phyloP scores from a whole-genome alignment of 2,888 invertebrate species.

The Bugulina stolonifera region DNA sequence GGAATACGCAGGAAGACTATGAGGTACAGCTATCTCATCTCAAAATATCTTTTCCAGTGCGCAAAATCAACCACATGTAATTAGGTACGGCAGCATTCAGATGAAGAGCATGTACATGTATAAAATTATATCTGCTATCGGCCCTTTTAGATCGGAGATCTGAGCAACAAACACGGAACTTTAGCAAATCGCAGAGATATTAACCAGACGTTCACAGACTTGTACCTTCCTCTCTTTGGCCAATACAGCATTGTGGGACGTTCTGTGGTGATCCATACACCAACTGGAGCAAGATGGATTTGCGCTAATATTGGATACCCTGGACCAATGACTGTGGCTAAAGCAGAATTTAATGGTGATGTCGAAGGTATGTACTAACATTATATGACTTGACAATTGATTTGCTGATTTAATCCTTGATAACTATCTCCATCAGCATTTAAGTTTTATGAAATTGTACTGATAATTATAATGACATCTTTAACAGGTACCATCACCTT shows the following conservation, averaged over 20 bases:
- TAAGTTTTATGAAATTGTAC: too few relatives aligned
- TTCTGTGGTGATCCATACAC: slow-evolving; percentile 69
- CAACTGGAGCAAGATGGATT: slow-evolving; percentile 46
- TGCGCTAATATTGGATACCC: slow-evolving; percentile 53
- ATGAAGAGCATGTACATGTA: too few relatives aligned
- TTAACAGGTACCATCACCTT: slow-evolving; percentile 79
- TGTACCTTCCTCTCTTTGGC: slow-evolving; percentile 77
- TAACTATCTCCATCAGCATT: too few relatives aligned
- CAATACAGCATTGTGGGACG: slow-evolving; percentile 72
- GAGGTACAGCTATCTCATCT: too few relatives aligned
- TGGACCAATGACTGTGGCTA: slow-evolving; percentile 61
- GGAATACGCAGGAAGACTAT: slow-evolving; percentile 81
- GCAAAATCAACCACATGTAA: too few relatives aligned
- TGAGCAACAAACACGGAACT: slow-evolving; percentile 79
- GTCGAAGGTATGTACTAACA: slow-evolving; percentile 49
- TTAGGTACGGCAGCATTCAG: too few relatives aligned
- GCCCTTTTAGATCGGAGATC: slow-evolving; percentile 65
- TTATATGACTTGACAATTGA: too few relatives aligned
- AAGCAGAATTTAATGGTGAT: slow-evolving; percentile 74
- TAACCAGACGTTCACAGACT: slow-evolving; percentile 63
- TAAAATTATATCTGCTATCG: too few relatives aligned
- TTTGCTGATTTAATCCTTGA: too few relatives aligned
- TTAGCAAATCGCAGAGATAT: slow-evolving; percentile 63
- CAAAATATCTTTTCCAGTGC: too few relatives aligned
- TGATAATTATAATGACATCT: too few relatives aligned